A percentile compares a stretch with the other conserved stretches of the same genome.
phyloP scores from a whole-genome alignment of 1,140 invertebrate genomes.

The Dufourea novaeangliae region DNA sequence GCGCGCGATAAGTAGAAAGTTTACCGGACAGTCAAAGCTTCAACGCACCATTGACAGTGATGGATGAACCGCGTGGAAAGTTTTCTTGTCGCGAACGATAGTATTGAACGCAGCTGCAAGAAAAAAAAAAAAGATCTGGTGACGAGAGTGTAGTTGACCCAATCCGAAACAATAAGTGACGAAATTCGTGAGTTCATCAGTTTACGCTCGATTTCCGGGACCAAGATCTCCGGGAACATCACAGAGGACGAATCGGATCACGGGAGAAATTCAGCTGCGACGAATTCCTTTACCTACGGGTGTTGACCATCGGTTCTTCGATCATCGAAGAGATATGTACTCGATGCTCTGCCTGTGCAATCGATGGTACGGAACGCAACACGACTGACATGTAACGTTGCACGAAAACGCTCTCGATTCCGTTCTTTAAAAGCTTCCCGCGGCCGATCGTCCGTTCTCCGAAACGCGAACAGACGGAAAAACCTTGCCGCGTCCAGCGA shows the following conservation, averaged over 20 bases:
- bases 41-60: constrained; percentile 22
- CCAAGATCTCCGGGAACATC: background rate
- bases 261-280: background rate
- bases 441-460: background rate
- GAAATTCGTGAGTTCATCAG: background rate
- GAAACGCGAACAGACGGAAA: background rate
- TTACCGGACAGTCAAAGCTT: constrained; percentile 34
- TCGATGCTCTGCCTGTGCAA: background rate
- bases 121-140: background rate
- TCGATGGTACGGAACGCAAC: background rate
- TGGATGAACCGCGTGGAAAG: constrained; percentile 13
- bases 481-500: background rate
- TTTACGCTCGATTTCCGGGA: background rate
- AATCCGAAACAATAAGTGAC: background rate
- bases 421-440: constrained; percentile 7
- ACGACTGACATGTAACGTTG: background rate
- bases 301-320: background rate
- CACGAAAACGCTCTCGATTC: background rate
- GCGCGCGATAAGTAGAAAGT: constrained; percentile 41
- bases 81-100: constrained; percentile 13
- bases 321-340: constrained; percentile 5
- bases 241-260: background rate
- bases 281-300: background rate
- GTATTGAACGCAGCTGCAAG: background rate
- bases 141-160: background rate